These are phyloP conservation scores for Incurvaria masculella DNA, from an alignment of 2,888 invertebrate species.

Conservation along the genomic window DNA sequence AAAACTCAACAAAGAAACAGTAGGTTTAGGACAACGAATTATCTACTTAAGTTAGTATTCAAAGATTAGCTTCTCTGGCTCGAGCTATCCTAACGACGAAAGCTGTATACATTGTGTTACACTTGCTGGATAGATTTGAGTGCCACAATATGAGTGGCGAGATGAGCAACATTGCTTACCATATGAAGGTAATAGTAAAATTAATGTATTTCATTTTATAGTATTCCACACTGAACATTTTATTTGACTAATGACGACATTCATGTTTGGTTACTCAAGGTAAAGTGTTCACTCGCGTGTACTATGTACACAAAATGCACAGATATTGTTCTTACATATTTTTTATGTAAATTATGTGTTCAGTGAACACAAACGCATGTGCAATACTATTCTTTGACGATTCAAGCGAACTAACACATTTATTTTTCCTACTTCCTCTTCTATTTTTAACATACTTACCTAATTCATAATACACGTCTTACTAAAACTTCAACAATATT, in stretches of 20 bases:
- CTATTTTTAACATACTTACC: slow-evolving; percentile 34
- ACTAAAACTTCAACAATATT: slow-evolving; percentile 59
- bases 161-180: not conserved
- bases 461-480: slow-evolving; percentile 18
- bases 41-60: slow-evolving; percentile 21
- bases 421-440: slow-evolving; percentile 38
- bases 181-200: not conserved
- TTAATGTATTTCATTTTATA: too few relatives aligned
- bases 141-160: not conserved
- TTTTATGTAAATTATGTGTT: too few relatives aligned
- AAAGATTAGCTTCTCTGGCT: not conserved
- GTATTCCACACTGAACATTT: too few relatives aligned
- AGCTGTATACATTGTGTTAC: slow-evolving; percentile 22
- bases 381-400: slow-evolving; percentile 37
- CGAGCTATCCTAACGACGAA: slow-evolving; percentile 48
- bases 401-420: slow-evolving; percentile 45
- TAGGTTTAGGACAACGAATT: slow-evolving; percentile 22
- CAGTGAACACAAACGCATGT: slow-evolving; percentile 29
- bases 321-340: too few relatives aligned
- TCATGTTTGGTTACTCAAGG: too few relatives aligned
- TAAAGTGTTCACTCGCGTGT: too few relatives aligned
- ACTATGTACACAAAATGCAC: too few relatives aligned
- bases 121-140: not conserved
- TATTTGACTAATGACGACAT: too few relatives aligned
- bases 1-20: slow-evolving; percentile 53